Evolutionary conservation across 1,140 invertebrate species (phyloP).

Genomic region (Pseudomyrmex dendroicus): DNA sequence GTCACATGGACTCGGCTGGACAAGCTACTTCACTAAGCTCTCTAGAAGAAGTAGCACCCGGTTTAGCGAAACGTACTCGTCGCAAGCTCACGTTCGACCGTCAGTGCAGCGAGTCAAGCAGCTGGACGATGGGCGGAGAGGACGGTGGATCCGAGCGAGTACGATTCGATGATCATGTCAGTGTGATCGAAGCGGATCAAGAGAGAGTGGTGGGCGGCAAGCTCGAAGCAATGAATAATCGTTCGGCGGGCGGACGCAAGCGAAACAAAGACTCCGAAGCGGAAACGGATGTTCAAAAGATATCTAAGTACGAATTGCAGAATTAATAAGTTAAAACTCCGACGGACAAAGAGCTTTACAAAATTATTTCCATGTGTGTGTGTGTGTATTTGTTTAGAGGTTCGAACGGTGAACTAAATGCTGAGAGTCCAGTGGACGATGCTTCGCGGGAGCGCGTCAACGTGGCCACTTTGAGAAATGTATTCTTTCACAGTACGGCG

Average conservation of each 20-base stretch:
- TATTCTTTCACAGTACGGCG: slow-evolving; percentile 80
- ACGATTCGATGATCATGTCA: slow-evolving; percentile 86
- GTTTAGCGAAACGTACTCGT: slow-evolving; percentile 81
- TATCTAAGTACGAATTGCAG: slow-evolving; percentile 58
- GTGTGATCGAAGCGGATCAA: slow-evolving; percentile 82
- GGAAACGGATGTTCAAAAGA: slow-evolving; percentile 74
- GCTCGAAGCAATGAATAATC: slow-evolving; percentile 56
- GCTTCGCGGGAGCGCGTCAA: slow-evolving; percentile 78
- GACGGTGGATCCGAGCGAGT: slow-evolving; percentile 87
- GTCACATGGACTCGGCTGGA: slow-evolving; percentile 80
- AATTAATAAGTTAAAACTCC: not conserved
- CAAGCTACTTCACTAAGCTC: slow-evolving; percentile 85
- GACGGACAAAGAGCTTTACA: too few species aligned
- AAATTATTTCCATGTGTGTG: not conserved
- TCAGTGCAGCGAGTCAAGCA: slow-evolving; percentile 82
- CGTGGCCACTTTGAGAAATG: slow-evolving; percentile 78
- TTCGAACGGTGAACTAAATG: slow-evolving; percentile 73
- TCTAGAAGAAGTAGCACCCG: slow-evolving; percentile 84
- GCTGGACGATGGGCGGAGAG: slow-evolving; percentile 83
- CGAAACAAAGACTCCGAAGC: slow-evolving; percentile 80
- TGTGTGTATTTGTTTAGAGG: slow-evolving; percentile 68
- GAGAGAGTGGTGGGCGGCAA: slow-evolving; percentile 68
- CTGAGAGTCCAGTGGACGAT: slow-evolving; percentile 68
- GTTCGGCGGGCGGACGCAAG: slow-evolving; percentile 75
- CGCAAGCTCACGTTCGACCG: slow-evolving; percentile 78